A percentile compares a stretch with the other conserved stretches of the same genome.
These are phyloP conservation scores for Microchirus variegatus DNA, from an alignment of 2,797 vertebrate genomes.

Conservation along the genomic window DNA sequence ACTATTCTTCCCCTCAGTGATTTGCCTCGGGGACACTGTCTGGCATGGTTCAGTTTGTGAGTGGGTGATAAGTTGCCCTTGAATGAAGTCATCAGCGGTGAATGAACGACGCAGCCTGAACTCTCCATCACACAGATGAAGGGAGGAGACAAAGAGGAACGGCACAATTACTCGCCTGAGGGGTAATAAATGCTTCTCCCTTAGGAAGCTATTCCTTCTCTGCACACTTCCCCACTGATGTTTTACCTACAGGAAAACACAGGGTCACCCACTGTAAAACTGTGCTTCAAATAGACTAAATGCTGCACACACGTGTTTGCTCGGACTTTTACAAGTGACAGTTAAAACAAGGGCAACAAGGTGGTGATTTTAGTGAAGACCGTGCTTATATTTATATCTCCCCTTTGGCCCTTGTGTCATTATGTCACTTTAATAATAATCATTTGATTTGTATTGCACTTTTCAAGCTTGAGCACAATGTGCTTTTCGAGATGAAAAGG, in stretches of 20 bases:
- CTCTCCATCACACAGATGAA: slow-evolving; percentile 84
- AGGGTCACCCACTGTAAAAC: slow-evolving; percentile 66
- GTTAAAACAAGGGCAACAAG: background rate
- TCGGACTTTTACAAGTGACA: slow-evolving; percentile 10
- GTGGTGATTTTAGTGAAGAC: too few relatives aligned
- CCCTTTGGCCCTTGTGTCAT: background rate
- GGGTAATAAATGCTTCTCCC: slow-evolving; percentile 79
- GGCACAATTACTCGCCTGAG: slow-evolving; percentile 78
- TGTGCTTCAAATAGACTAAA: slow-evolving; percentile 48
- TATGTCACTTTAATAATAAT: background rate
- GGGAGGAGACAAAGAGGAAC: slow-evolving; percentile 80
- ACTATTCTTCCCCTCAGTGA: slow-evolving; percentile 58
- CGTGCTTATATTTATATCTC: slow-evolving; percentile 1
- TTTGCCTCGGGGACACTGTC: slow-evolving; percentile 76
- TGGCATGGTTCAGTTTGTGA: slow-evolving; percentile 76
- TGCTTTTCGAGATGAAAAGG: too few relatives aligned
- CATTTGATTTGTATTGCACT: too few relatives aligned
- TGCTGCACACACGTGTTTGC: slow-evolving; percentile 14
- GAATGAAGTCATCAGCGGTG: slow-evolving; percentile 82
- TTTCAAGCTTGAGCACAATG: too few relatives aligned
- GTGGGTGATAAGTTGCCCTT: slow-evolving; percentile 85
- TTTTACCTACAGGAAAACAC: slow-evolving; percentile 68
- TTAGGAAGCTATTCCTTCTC: slow-evolving; percentile 65
- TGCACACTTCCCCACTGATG: slow-evolving; percentile 70
- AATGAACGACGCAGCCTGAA: slow-evolving; percentile 77